Evolutionary conservation across 2,888 invertebrate species (phyloP).

Genomic region (Tuberolachnus salignus): DNA sequence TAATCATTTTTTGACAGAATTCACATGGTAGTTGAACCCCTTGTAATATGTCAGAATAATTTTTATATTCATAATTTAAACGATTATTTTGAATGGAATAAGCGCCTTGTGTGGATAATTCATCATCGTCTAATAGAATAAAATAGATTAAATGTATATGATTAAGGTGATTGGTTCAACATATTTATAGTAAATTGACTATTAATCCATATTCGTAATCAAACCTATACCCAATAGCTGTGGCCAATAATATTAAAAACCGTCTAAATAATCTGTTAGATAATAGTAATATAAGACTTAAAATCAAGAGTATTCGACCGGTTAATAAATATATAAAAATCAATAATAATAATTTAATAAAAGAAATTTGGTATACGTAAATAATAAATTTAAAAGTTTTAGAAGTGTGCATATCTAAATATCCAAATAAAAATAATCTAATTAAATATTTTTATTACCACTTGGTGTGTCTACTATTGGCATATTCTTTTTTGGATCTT

Average conservation of each 20-base stretch:
- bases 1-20: conserved; percentile 66
- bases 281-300: too few relatives aligned
- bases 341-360: too few relatives aligned
- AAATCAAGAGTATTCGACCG: too few relatives aligned
- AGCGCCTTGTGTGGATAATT: conserved; percentile 34
- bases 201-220: too few relatives aligned
- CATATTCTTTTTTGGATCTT: conserved; percentile 42
- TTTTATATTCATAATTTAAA: conserved; percentile 10
- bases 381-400: too few relatives aligned
- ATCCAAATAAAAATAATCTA: too few relatives aligned
- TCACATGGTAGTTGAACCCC: conserved; percentile 65
- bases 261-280: too few relatives aligned
- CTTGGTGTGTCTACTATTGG: conserved; percentile 22
- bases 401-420: too few relatives aligned
- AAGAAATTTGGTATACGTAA: too few relatives aligned
- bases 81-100: conserved; percentile 20
- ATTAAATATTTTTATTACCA: conserved; percentile 26
- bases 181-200: neutral
- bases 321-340: too few relatives aligned
- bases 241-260: too few relatives aligned
- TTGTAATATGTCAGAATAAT: conserved; percentile 19
- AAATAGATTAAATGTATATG: neutral
- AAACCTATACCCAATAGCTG: too few relatives aligned
- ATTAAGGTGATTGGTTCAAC: neutral
- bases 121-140: conserved; percentile 34